Evolutionary conservation across 2,797 vertebrate species (phyloP).

Genomic region (Petrocephalus sullivani): DNA sequence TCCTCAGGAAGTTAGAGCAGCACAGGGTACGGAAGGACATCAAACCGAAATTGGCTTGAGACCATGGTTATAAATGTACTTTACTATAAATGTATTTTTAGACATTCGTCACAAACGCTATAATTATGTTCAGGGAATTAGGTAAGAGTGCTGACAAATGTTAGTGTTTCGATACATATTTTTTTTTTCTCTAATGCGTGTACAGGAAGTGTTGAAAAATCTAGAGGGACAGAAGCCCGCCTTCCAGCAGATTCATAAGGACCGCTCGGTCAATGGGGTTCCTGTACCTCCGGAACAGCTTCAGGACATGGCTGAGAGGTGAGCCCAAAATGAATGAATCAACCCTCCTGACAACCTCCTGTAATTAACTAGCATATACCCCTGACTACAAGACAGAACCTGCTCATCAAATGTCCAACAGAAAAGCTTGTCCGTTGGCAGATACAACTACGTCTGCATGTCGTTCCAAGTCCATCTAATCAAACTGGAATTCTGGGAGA

Average conservation of each 20-base stretch:
- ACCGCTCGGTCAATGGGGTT: conserved; percentile 87
- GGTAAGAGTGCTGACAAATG: neutral
- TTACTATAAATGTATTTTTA: neutral
- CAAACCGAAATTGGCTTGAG: neutral
- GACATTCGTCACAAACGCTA: neutral
- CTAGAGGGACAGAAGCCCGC: conserved; percentile 84
- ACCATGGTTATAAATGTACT: neutral
- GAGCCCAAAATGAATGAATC: conserved; percentile 30
- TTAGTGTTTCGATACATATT: neutral
- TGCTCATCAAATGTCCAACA: neutral
- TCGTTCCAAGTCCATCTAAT: conserved; percentile 88
- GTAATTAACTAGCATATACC: neutral
- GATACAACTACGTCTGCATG: conserved; percentile 90
- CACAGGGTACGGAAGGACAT: conserved; percentile 70
- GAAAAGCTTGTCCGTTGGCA: conserved; percentile 44
- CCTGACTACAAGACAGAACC: neutral
- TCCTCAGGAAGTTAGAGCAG: conserved; percentile 78
- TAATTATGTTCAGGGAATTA: neutral
- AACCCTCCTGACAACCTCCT: neutral
- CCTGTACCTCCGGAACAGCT: conserved; percentile 89
- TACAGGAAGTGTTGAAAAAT: conserved; percentile 86
- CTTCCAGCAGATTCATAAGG: conserved; percentile 90
- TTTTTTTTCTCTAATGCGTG: neutral
- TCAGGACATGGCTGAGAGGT: conserved; percentile 96
- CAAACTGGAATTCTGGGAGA: conserved; percentile 96